Conservation (phyloP, 2,888 invertebrate species). For the Dascillus cervinus region DNA sequence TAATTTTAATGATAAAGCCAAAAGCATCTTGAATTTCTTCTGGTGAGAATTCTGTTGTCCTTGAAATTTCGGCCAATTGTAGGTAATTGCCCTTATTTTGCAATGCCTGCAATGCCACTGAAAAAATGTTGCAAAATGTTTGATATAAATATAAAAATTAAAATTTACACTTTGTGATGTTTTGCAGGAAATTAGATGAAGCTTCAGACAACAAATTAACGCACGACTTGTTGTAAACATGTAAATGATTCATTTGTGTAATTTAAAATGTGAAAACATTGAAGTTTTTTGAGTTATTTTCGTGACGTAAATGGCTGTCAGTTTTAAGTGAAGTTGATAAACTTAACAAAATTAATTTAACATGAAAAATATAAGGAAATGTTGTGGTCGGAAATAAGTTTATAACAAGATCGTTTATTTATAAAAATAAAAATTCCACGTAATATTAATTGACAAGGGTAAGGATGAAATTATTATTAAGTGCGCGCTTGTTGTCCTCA, state of each 20-base stretch:
- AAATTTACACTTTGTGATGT: not conserved
- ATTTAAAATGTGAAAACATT: not conserved
- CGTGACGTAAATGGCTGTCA: not conserved
- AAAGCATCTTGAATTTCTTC: no score
- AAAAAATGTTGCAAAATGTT: slow-evolving; percentile 14
- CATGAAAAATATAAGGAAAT: no score
- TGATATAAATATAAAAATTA: not conserved
- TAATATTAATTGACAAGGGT: slow-evolving; percentile 12
- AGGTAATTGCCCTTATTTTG: no score
- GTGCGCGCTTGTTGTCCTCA: slow-evolving; percentile 13
- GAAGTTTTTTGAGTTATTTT: not conserved
- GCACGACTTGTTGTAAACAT: no score
- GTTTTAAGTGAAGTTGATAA: not conserved
- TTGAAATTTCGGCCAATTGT: no score
- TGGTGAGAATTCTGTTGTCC: no score
- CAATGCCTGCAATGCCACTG: slow-evolving; percentile 27
- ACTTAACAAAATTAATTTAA: not conserved
- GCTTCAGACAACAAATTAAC: no score
- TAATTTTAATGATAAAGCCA: no score
- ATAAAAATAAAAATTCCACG: no score
- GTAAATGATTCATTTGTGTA: no score
- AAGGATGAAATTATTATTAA: slow-evolving; percentile 10
- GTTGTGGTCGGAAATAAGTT: no score
- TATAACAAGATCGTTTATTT: no score
- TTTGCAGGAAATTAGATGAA: not conserved